Conservation (phyloP, 2,113 vertebrate genomes). For the Nycticebus coucang region DNA sequence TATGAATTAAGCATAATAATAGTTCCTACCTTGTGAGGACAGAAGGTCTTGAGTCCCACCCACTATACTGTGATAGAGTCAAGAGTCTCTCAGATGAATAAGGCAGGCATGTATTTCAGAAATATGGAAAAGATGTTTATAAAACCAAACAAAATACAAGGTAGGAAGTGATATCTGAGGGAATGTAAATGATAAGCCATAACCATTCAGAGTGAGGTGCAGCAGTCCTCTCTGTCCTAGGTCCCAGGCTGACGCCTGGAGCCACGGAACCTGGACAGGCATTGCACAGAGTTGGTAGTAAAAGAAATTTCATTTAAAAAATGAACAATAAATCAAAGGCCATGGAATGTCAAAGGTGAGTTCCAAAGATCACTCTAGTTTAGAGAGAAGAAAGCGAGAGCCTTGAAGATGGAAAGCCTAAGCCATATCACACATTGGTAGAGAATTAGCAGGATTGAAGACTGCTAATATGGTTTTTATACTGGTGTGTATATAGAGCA, state of each 20-base stretch:
- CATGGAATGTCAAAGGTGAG: neutral
- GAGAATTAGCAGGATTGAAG: neutral
- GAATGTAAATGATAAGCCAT: neutral
- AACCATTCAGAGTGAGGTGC: neutral
- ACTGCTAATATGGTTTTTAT: neutral
- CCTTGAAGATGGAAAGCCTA: neutral
- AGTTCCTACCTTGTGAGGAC: neutral
- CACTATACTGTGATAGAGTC: neutral
- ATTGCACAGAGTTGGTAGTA: neutral
- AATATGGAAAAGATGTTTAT: neutral
- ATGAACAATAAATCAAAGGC: neutral
- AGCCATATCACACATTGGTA: neutral
- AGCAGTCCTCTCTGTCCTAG: neutral
- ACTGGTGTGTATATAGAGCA: neutral
- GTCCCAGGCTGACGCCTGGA: neutral
- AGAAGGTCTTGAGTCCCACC: neutral
- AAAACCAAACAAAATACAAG: neutral
- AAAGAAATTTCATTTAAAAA: neutral
- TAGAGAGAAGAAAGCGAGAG: neutral
- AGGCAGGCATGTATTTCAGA: neutral
- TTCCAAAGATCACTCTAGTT: neutral
- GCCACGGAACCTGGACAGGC: neutral
- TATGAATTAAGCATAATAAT: neutral
- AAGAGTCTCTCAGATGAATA: neutral
- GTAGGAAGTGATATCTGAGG: neutral